These are phyloP conservation scores for Bothrops jararaca DNA, from an alignment of 2,113 vertebrate genomes.

Conservation along the genomic window DNA sequence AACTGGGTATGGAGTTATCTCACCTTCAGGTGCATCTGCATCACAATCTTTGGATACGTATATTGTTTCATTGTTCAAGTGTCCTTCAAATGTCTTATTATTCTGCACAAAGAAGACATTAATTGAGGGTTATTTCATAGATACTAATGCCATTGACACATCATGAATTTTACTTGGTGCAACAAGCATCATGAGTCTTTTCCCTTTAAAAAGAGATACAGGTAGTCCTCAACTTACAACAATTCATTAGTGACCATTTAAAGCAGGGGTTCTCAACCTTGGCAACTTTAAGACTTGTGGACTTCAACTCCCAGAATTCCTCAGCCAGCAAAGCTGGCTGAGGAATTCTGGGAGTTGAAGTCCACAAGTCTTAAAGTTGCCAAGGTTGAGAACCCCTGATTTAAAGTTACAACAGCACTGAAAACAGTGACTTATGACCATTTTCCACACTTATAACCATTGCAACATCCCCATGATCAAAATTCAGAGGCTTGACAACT, in stretches of 20 bases:
- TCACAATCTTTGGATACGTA: slow-evolving; percentile 82
- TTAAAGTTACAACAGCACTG: not conserved
- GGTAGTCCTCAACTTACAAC: not conserved
- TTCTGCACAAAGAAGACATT: slow-evolving; percentile 49
- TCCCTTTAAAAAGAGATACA: not conserved
- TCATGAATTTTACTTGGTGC: not conserved
- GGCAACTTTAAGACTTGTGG: too few relatives aligned
- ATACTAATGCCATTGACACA: not conserved
- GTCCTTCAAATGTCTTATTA: slow-evolving; percentile 65
- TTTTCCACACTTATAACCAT: not conserved
- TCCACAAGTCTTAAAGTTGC: too few relatives aligned
- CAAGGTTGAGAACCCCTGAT: too few relatives aligned
- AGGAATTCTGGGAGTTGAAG: too few relatives aligned
- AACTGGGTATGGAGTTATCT: slow-evolving; percentile 33
- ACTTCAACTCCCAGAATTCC: too few relatives aligned
- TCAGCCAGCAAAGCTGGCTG: too few relatives aligned
- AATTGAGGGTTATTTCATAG: not conserved
- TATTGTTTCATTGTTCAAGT: slow-evolving; percentile 65
- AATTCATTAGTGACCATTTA: not conserved
- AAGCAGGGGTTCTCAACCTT: too few relatives aligned
- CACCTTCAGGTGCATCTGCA: slow-evolving; percentile 93
- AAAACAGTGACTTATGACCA: not conserved
- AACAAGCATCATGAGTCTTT: not conserved
- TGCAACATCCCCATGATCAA: not conserved
- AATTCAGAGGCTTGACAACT: not conserved